Conservation (phyloP, 2,113 vertebrate genomes). For the Craseonycteris thonglongyai region DNA sequence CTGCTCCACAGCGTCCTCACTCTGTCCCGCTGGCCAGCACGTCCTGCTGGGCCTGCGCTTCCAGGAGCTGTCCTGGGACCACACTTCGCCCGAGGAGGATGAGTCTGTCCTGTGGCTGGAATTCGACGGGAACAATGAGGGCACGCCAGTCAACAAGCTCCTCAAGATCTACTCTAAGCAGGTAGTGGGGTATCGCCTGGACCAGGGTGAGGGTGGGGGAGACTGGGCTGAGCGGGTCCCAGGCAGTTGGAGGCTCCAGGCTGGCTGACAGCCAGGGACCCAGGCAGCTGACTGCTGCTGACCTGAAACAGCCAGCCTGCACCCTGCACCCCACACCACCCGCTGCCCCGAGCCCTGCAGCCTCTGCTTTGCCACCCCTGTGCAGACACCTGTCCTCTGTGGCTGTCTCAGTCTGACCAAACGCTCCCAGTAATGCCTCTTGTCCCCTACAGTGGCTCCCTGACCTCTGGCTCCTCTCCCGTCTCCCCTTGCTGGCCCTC, state of each 20-base stretch:
- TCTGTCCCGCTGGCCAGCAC: constrained; percentile 6
- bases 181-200: constrained; percentile 63
- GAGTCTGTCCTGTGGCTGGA: constrained; percentile 92
- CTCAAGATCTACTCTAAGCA: constrained; percentile 94
- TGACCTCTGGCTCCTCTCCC: too few relatives aligned
- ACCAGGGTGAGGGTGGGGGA: fast-evolving
- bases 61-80: constrained; percentile 91
- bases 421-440: background rate
- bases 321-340: too few relatives aligned
- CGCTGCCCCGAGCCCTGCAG: background rate
- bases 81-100: constrained; percentile 86
- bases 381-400: background rate
- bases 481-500: background rate
- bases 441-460: background rate
- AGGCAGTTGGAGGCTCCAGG: background rate
- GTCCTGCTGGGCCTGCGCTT: constrained; percentile 81
- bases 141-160: constrained; percentile 89
- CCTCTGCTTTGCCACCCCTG: background rate
- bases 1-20: background rate
- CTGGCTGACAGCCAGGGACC: background rate
- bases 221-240: too few relatives aligned
- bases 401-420: background rate
- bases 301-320: background rate
- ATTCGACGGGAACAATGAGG: constrained; percentile 90
- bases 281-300: background rate